phyloP scores from a whole-genome alignment of 2,113 vertebrate genomes.

The Mesocricetus auratus region DNA sequence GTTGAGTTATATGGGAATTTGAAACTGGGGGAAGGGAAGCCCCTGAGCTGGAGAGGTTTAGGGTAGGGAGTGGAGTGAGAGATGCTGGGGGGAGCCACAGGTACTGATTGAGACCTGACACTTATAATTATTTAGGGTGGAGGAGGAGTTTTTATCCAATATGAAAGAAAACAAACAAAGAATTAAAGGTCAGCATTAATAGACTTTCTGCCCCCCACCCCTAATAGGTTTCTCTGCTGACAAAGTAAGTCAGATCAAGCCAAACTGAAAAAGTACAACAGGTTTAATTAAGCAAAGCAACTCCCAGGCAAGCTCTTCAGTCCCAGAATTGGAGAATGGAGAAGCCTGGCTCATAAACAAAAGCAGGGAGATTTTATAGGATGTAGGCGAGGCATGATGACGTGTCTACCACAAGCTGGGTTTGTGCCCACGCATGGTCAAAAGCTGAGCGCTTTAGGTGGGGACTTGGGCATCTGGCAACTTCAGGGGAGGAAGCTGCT shows the following conservation, averaged over 20 bases:
- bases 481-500: background rate
- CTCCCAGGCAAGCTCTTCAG: background rate
- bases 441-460: background rate
- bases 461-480: background rate
- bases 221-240: background rate
- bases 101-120: background rate
- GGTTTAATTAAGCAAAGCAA: background rate
- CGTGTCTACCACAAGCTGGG: background rate
- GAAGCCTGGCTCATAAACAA: background rate
- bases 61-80: background rate
- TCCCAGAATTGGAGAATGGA: background rate
- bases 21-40: background rate
- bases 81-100: background rate
- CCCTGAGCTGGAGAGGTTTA: background rate
- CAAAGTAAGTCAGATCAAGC: background rate
- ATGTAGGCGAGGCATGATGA: background rate
- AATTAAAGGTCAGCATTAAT: background rate
- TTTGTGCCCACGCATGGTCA: background rate
- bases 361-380: background rate
- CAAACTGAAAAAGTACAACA: background rate
- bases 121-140: background rate
- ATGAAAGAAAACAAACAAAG: background rate
- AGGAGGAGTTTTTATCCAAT: background rate
- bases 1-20: background rate
- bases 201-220: no score